Evolutionary conservation across 2,797 vertebrate species (phyloP), one percentile per base, ranked within the genome.

Genomic region (Chrosomus eos): DNA sequence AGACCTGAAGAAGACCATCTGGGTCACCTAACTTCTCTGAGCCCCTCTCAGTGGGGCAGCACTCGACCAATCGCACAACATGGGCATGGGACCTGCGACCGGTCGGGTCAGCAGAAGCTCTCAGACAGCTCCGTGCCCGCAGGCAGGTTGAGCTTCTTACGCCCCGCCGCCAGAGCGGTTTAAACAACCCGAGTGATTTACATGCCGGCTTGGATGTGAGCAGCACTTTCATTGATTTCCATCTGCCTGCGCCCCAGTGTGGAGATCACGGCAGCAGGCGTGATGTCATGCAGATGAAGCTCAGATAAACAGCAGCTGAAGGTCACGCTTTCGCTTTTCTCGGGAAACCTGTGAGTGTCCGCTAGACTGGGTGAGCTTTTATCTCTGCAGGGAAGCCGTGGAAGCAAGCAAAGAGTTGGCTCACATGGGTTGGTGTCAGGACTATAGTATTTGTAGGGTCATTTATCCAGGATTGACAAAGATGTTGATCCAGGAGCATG

Each of bases 331-430:
- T 85, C 8, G 9, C 66, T 70, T 71, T 70, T 53, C 43, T 68
- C 68, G 0, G 74, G 77, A 62, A 83, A 80, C 83, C 40, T 58
- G 11, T 36, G 23, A 66, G 66, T 87, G 66, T 80, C 58, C 71
- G 53, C 67, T 55, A 71, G 68, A 80, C 66, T 48, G 58, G 53
- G 58, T 80, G 71, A 74, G 60, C 84, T 81, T 80, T 82, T 75
- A 64, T 67, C 40, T 48, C 83, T 66, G 78, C 71, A 58, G 75
- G 67, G 51, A 79, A 51, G 55, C 23, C 2, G 6, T 36, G 53
- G 51, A 79, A 33, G 19, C 48, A 77, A 28, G 19, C 7, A 58
- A 95, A 96, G 28, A 94, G 95, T 95, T 95, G 94, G 94, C 90
- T 93, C 94, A 95, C 94, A 92, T 40, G 10, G 11, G 45, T 33